A percentile compares a stretch with the other conserved stretches of the same genome.
Evolutionary conservation across 2,797 vertebrate genomes (phyloP).

Genomic region (Oryzias dopingdopingensis): DNA sequence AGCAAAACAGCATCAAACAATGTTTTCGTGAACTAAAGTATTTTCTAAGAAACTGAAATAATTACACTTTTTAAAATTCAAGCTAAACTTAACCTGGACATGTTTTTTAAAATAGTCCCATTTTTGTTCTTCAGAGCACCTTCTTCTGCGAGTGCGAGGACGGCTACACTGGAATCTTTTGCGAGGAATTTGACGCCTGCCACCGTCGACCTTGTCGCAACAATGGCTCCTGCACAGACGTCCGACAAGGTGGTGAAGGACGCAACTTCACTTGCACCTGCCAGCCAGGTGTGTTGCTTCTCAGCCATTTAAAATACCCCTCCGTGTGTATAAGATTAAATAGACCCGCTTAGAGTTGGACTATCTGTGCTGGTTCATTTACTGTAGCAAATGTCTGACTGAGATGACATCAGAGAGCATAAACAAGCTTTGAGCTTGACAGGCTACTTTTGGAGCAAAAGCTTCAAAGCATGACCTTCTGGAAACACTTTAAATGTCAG

Average conservation of each 20-base stretch:
- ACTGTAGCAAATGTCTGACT: slow-evolving; percentile 8
- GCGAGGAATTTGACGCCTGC: slow-evolving; percentile 94
- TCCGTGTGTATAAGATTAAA: not conserved
- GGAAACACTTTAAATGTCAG: slow-evolving; percentile 1
- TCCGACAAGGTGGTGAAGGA: slow-evolving; percentile 82
- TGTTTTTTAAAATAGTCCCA: not conserved
- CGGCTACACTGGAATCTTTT: slow-evolving; percentile 85
- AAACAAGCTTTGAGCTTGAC: slow-evolving; percentile 36
- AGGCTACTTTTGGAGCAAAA: slow-evolving; percentile 27
- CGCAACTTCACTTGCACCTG: slow-evolving; percentile 90
- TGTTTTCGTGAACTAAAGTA: no score
- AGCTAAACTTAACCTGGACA: not conserved
- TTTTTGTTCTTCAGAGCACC: slow-evolving; percentile 73
- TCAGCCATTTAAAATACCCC: not conserved
- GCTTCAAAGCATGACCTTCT: slow-evolving; percentile 12
- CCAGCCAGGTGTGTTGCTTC: slow-evolving; percentile 76
- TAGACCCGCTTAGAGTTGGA: slow-evolving; percentile 4
- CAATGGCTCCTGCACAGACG: slow-evolving; percentile 85
- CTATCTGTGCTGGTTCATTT: not conserved
- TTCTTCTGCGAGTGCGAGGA: slow-evolving; percentile 92
- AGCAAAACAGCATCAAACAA: no score
- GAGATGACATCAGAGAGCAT: slow-evolving; percentile 12
- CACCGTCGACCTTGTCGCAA: slow-evolving; percentile 86
- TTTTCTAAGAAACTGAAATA: no score
- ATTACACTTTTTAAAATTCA: not conserved